Conservation (phyloP, 2,888 invertebrate genomes). For the Epinotia bilunana region DNA sequence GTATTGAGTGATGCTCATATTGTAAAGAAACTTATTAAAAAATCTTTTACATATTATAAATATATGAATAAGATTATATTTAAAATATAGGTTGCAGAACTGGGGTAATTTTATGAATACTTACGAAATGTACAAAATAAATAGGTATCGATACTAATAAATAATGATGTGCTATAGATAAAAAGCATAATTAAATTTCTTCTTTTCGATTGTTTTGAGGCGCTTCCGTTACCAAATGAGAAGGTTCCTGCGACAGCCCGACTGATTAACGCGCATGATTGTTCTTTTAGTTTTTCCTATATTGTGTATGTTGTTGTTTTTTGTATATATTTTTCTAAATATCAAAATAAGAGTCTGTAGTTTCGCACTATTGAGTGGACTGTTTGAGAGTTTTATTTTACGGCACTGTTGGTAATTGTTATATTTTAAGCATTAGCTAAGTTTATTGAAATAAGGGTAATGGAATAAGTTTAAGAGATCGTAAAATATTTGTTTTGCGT, state of each 20-base stretch:
- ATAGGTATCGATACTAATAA: conserved; percentile 31
- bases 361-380: conserved; percentile 76
- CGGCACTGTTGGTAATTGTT: conserved; percentile 80
- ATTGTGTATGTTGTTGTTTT: conserved; percentile 45
- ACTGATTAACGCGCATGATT: conserved; percentile 31
- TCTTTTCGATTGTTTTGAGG: conserved; percentile 26
- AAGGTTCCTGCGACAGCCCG: conserved; percentile 17
- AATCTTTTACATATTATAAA: conserved; percentile 64
- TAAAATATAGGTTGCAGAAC: conserved; percentile 51
- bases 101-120: conserved; percentile 45
- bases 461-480: conserved; percentile 68
- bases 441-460: conserved; percentile 72
- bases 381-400: conserved; percentile 67
- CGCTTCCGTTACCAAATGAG: conserved; percentile 18
- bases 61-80: conserved; percentile 55
- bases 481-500: conserved; percentile 64
- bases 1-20: conserved; percentile 32
- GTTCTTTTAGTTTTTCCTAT: conserved; percentile 15
- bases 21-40: conserved; percentile 19
- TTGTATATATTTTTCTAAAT: conserved; percentile 50
- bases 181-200: conserved; percentile 22
- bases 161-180: conserved; percentile 5
- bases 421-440: conserved; percentile 64
- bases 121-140: conserved; percentile 63
- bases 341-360: conserved; percentile 16